Evolutionary conservation across 1,140 invertebrate genomes (phyloP).

Genomic region (Vollenhovia emeryi): DNA sequence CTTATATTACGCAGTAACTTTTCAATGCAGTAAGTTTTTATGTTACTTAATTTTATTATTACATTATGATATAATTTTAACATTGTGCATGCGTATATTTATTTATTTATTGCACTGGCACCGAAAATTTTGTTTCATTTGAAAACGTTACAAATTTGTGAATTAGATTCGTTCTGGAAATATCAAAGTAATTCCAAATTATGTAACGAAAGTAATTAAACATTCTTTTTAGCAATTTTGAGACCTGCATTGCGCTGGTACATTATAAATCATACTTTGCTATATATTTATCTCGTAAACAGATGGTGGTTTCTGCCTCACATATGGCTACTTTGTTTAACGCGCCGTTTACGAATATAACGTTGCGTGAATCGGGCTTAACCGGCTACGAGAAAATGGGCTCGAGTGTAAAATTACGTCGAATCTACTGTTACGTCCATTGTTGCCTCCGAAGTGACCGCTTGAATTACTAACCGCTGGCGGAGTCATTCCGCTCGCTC

Average conservation of each 20-base stretch:
- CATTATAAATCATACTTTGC: not conserved
- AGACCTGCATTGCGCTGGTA: no score
- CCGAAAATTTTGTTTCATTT: not conserved
- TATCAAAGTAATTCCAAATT: not conserved
- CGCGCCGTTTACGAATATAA: not conserved
- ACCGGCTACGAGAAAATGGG: conserved; percentile 64
- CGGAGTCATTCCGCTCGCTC: conserved; percentile 29
- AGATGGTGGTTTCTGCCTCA: not conserved
- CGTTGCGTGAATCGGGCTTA: conserved; percentile 37
- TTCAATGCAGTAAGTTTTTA: no score
- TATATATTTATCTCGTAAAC: not conserved
- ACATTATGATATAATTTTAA: not conserved
- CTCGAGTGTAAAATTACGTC: conserved; percentile 73
- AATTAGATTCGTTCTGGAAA: not conserved
- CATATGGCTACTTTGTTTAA: not conserved
- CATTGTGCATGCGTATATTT: not conserved
- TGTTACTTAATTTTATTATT: not conserved
- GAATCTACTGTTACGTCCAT: conserved; percentile 74
- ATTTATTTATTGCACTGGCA: not conserved
- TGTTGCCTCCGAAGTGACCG: conserved; percentile 70
- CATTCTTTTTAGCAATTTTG: not conserved
- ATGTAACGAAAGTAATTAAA: not conserved
- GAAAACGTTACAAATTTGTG: not conserved
- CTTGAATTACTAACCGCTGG: conserved; percentile 69
- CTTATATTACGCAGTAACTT: not conserved